These are phyloP conservation scores for Sebastes iracundus DNA, from an alignment of 2,797 vertebrate species.

Conservation along the genomic window DNA sequence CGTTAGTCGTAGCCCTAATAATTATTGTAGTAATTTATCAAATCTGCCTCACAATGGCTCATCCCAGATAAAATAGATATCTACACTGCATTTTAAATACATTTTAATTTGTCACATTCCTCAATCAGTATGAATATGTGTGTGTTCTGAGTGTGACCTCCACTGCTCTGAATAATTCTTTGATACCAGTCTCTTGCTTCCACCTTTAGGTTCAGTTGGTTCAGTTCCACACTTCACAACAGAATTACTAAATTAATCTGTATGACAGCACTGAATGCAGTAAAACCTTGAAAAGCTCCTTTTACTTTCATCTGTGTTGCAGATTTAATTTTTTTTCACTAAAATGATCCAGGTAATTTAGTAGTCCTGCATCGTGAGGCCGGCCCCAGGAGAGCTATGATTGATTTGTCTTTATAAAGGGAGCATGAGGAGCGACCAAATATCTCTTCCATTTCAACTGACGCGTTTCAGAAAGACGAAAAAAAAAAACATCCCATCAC, in stretches of 20 bases:
- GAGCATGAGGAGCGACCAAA: slow-evolving; percentile 1
- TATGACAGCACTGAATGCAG: not conserved
- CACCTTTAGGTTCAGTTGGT: not conserved
- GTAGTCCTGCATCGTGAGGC: slow-evolving; percentile 4
- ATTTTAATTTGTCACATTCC: not conserved
- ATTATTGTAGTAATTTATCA: not conserved
- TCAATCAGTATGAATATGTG: slow-evolving; percentile 8
- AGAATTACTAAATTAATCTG: not conserved
- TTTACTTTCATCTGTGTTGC: not conserved
- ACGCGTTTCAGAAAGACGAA: slow-evolving; percentile 8
- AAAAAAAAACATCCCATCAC: slow-evolving; percentile 6
- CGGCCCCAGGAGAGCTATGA: not conserved
- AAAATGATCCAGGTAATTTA: slow-evolving; percentile 19
- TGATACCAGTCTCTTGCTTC: not conserved
- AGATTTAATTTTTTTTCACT: not conserved
- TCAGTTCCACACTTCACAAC: not conserved
- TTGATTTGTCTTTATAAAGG: slow-evolving; percentile 31
- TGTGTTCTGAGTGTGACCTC: slow-evolving; percentile 36
- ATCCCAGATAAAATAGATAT: not conserved
- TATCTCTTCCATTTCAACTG: not conserved
- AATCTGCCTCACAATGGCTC: not conserved
- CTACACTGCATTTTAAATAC: not conserved
- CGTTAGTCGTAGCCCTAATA: too few species aligned
- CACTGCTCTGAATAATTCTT: slow-evolving; percentile 31
- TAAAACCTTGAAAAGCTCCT: slow-evolving; percentile 1